A percentile compares a stretch with the other conserved stretches of the same genome.
phyloP scores from a whole-genome alignment of 2,888 invertebrate species.

The Clanis bilineata region DNA sequence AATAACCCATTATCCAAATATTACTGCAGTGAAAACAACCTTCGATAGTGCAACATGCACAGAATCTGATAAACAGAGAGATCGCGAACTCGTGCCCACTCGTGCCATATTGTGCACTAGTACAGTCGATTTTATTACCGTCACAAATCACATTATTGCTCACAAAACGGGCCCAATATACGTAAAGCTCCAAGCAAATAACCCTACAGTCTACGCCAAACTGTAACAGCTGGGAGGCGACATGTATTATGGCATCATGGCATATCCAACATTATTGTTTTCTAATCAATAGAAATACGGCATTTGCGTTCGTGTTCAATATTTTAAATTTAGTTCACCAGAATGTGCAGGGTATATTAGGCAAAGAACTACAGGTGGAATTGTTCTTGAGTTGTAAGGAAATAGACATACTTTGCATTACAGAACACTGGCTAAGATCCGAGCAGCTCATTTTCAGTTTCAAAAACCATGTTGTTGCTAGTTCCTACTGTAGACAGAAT shows the following conservation, averaged over 20 bases:
- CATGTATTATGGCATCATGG: not conserved
- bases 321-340: too few species aligned
- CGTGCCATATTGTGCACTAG: not conserved
- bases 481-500: too few species aligned
- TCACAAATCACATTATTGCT: constrained; percentile 13
- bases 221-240: constrained; percentile 1
- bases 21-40: not conserved
- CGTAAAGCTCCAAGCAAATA: constrained; percentile 1
- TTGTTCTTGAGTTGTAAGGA: too few species aligned
- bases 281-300: not conserved
- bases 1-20: constrained; percentile 9
- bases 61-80: constrained; percentile 5
- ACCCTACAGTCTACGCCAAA: not conserved
- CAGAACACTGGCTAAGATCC: too few species aligned
- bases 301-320: too few species aligned
- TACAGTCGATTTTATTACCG: constrained; percentile 8
- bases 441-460: too few species aligned
- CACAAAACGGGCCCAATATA: constrained; percentile 11
- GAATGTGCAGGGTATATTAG: too few species aligned
- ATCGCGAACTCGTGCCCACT: not conserved
- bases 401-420: too few species aligned
- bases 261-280: not conserved
- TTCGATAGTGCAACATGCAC: constrained; percentile 9
- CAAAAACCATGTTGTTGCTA: too few species aligned
- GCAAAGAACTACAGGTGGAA: too few species aligned